These are phyloP conservation scores for Pardosa pseudoannulata DNA, from an alignment of 2,888 invertebrate genomes.

Conservation along the genomic window DNA sequence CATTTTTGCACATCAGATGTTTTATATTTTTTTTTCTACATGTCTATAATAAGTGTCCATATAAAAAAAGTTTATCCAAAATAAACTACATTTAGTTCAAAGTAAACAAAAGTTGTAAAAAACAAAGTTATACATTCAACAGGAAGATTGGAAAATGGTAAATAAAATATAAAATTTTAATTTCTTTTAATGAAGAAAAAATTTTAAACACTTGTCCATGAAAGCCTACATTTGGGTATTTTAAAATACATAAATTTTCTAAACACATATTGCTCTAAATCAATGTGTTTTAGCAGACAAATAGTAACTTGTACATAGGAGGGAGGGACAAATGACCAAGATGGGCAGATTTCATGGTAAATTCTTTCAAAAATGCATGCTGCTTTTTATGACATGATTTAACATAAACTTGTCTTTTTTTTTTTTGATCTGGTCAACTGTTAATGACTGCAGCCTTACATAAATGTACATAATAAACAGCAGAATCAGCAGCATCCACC, in stretches of 20 bases:
- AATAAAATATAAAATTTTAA: too few relatives aligned
- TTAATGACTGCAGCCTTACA: constrained; percentile 28
- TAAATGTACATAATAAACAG: constrained; percentile 1
- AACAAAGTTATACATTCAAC: too few relatives aligned
- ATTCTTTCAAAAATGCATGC: constrained; percentile 14
- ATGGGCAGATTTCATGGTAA: constrained; percentile 3
- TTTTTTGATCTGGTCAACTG: constrained; percentile 37
- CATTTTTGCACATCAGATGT: background rate
- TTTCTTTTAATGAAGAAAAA: too few relatives aligned
- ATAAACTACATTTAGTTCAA: too few relatives aligned
- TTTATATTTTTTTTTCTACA: background rate
- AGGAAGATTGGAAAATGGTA: too few relatives aligned
- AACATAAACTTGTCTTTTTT: constrained; percentile 34
- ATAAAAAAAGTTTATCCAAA: background rate
- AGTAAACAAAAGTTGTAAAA: too few relatives aligned
- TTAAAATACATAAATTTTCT: constrained; percentile 10
- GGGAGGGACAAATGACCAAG: constrained; percentile 7
- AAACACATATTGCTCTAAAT: constrained; percentile 18
- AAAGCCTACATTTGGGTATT: constrained; percentile 1
- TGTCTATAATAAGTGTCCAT: background rate
- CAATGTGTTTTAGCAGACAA: background rate
- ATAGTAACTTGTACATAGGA: constrained; percentile 8
- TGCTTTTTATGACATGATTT: background rate
- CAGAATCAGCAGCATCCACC: constrained; percentile 86
- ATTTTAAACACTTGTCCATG: too few relatives aligned